phyloP scores from a whole-genome alignment of 2,888 invertebrate genomes.

The Lamproptera curius region DNA sequence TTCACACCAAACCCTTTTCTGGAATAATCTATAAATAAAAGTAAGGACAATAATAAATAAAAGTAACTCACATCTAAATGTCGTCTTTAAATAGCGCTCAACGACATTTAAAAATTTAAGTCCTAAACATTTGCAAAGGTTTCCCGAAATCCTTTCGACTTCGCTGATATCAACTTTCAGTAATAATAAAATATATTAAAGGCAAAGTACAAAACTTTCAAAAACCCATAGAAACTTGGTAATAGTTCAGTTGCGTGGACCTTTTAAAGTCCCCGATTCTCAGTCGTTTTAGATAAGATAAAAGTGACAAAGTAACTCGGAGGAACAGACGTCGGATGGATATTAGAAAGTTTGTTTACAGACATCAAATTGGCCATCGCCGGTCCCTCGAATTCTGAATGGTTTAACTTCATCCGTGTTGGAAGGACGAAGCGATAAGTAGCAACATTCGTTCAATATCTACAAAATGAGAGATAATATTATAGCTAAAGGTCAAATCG shows the following conservation, averaged over 20 bases:
- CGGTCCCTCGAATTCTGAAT: constrained; percentile 1
- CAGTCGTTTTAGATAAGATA: constrained; percentile 8
- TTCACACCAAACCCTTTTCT: too few relatives aligned
- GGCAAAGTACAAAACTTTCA: not conserved
- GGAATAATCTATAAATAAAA: too few relatives aligned
- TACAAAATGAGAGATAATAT: too few relatives aligned
- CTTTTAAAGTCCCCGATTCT: constrained; percentile 6
- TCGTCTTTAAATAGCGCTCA: too few relatives aligned
- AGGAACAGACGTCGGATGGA: constrained; percentile 12
- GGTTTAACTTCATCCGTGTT: constrained; percentile 4
- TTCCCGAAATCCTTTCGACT: not conserved
- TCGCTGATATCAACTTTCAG: not conserved
- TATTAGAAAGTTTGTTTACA: constrained; percentile 10
- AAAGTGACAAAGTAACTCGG: constrained; percentile 15
- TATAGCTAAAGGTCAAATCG: too few relatives aligned
- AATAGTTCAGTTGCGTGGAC: constrained; percentile 3
- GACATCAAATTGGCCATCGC: constrained; percentile 7
- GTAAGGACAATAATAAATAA: too few relatives aligned
- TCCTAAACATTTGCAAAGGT: too few relatives aligned
- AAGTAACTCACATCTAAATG: too few relatives aligned
- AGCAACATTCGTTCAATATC: too few relatives aligned
- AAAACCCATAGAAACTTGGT: not conserved
- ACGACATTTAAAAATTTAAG: too few relatives aligned
- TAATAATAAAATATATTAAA: not conserved
- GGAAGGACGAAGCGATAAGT: not conserved